Conservation (phyloP, 2,888 invertebrate species). For the Nineta flava region DNA sequence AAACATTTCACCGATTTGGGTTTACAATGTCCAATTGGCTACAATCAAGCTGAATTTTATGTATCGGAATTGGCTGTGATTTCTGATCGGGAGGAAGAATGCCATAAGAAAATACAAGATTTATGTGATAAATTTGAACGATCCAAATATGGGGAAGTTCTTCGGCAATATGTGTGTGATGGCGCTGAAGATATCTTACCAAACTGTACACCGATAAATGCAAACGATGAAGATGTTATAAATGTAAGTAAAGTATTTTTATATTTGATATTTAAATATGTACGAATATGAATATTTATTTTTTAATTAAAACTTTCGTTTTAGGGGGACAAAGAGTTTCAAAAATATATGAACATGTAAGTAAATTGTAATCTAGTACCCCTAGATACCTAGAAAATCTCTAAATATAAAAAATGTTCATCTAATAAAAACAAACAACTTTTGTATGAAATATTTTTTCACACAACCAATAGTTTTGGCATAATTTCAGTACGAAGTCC, state of each 20-base stretch:
- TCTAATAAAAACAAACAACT: too few species aligned
- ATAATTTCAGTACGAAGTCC: too few species aligned
- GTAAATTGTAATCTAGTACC: slow-evolving; percentile 23
- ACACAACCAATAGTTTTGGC: too few species aligned
- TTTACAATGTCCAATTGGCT: slow-evolving; percentile 52
- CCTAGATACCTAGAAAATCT: too few species aligned
- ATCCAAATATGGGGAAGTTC: slow-evolving; percentile 24
- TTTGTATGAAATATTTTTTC: too few species aligned
- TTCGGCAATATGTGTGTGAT: slow-evolving; percentile 10
- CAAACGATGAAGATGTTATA: not conserved
- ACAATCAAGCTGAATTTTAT: slow-evolving; percentile 77
- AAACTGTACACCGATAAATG: not conserved
- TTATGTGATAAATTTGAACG: slow-evolving; percentile 39
- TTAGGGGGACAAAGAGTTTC: slow-evolving; percentile 31
- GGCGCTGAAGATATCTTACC: slow-evolving; percentile 9
- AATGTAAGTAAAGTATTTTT: not conserved
- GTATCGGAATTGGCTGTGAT: slow-evolving; percentile 43
- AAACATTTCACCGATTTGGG: slow-evolving; percentile 25
- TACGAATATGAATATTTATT: not conserved
- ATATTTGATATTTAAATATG: not conserved
- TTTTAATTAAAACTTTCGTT: slow-evolving; percentile 5
- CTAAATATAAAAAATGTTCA: too few species aligned
- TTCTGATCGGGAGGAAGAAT: slow-evolving; percentile 31
- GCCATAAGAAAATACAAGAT: slow-evolving; percentile 20
- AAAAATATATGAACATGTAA: slow-evolving; percentile 35